A percentile compares a stretch with the other conserved stretches of the same genome.
Conservation (phyloP, 1,140 invertebrate species). For the Cardiocondyla obscurior region DNA sequence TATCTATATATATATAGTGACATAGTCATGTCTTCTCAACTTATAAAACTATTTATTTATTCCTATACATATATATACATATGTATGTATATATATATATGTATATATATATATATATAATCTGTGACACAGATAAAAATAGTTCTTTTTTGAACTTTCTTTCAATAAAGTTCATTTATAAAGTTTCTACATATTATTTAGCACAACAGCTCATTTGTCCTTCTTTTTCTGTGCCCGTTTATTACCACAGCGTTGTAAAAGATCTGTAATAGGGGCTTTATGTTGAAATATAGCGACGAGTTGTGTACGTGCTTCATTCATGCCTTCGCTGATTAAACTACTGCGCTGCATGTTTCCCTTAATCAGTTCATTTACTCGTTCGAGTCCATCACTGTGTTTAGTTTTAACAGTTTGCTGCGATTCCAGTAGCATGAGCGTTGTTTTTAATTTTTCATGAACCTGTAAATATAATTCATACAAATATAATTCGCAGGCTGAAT, state of each 20-base stretch:
- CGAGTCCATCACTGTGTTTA: slow-evolving; percentile 87
- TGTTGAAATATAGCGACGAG: slow-evolving; percentile 96
- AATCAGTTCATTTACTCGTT: slow-evolving; percentile 90
- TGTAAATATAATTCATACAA: slow-evolving; percentile 74
- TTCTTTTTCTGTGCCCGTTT: slow-evolving; percentile 96
- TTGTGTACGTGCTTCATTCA: slow-evolving; percentile 93
- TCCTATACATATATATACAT: slow-evolving; percentile 76
- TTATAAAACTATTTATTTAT: slow-evolving; percentile 77
- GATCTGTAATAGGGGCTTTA: slow-evolving; percentile 93
- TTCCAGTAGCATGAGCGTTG: slow-evolving; percentile 88
- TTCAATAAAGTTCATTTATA: slow-evolving; percentile 48
- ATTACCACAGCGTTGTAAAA: slow-evolving; percentile 94
- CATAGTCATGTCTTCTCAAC: slow-evolving; percentile 63
- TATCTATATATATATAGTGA: slow-evolving; percentile 40
- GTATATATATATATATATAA: slow-evolving; percentile 78
- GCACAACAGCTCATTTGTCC: slow-evolving; percentile 84
- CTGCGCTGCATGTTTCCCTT: slow-evolving; percentile 98
- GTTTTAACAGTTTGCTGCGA: slow-evolving; percentile 85
- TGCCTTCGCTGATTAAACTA: slow-evolving; percentile 95
- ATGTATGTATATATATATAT: slow-evolving; percentile 77
- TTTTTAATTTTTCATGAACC: slow-evolving; percentile 87
- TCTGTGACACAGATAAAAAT: slow-evolving; percentile 77
- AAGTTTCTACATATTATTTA: slow-evolving; percentile 34
- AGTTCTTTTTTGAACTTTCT: slow-evolving; percentile 59
- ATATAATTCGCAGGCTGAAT: not conserved